phyloP scores from a whole-genome alignment of 2,888 invertebrate species.

The Cataglyphis altisquamis region DNA sequence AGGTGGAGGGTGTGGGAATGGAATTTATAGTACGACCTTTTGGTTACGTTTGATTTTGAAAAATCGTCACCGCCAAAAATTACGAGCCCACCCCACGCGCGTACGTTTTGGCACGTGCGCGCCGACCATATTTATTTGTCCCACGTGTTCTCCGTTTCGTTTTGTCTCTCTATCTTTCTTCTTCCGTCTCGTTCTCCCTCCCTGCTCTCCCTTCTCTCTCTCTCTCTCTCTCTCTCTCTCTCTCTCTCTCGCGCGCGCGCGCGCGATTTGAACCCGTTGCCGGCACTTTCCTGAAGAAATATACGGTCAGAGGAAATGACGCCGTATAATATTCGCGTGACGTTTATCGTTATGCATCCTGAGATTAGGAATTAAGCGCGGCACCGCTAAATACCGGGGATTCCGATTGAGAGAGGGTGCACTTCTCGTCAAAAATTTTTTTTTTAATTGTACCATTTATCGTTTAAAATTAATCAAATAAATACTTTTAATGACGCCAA shows the following conservation, averaged over 20 bases:
- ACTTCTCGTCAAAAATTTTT: neutral
- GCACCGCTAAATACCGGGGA: slow-evolving; percentile 34
- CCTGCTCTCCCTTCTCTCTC: neutral
- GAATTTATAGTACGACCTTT: slow-evolving; percentile 82
- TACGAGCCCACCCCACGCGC: slow-evolving; percentile 78
- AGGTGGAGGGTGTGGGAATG: slow-evolving; percentile 24
- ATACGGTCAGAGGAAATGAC: slow-evolving; percentile 62
- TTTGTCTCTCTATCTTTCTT: slow-evolving; percentile 20
- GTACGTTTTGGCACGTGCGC: slow-evolving; percentile 81
- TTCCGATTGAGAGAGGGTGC: neutral
- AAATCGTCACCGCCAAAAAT: slow-evolving; percentile 80
- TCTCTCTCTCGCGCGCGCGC: slow-evolving; percentile 10
- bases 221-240: slow-evolving; percentile 15
- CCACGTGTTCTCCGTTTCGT: slow-evolving; percentile 72
- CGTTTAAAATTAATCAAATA: neutral
- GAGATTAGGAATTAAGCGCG: slow-evolving; percentile 67
- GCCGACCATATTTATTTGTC: slow-evolving; percentile 76
- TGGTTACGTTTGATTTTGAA: slow-evolving; percentile 81
- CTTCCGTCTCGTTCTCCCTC: neutral
- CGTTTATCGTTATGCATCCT: slow-evolving; percentile 70
- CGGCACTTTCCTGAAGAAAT: slow-evolving; percentile 61
- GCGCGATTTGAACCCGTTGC: neutral
- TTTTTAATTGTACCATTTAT: neutral
- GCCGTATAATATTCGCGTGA: slow-evolving; percentile 64
- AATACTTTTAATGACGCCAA: neutral